phyloP scores from a whole-genome alignment of 2,888 invertebrate genomes.

The Hirtodrosophila histrioides region DNA sequence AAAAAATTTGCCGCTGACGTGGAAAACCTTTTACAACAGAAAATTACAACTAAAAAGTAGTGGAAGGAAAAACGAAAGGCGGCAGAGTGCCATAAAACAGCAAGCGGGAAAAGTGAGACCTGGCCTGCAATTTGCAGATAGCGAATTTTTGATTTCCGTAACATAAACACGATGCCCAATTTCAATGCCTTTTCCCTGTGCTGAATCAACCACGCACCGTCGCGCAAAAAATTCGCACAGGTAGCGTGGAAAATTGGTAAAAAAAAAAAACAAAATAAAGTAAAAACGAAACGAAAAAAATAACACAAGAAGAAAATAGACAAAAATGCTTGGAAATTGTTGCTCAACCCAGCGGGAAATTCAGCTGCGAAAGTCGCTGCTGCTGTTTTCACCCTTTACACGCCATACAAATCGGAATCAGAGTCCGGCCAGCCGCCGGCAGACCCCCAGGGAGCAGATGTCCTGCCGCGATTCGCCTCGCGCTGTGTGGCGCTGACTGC shows the following conservation, averaged over 20 bases:
- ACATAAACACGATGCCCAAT: conserved; percentile 70
- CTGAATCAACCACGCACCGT: conserved; percentile 55
- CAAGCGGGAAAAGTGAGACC: conserved; percentile 61
- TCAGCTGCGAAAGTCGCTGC: conserved; percentile 40
- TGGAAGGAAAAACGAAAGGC: conserved; percentile 39
- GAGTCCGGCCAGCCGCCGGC: conserved; percentile 32
- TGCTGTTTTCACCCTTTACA: conserved; percentile 70
- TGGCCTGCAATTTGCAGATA: conserved; percentile 76
- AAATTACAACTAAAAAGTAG: conserved; percentile 20
- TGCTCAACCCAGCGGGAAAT: conserved; percentile 59
- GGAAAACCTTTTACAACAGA: conserved; percentile 59
- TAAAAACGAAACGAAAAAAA: conserved; percentile 17
- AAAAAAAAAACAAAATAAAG: conserved; percentile 42
- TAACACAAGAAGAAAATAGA: conserved; percentile 29
- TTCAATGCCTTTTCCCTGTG: conserved; percentile 12
- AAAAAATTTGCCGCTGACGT: conserved; percentile 66
- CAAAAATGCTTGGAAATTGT: conserved; percentile 40
- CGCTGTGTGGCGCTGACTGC: conserved; percentile 44
- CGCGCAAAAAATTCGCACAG: conserved; percentile 79
- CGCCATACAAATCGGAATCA: conserved; percentile 61
- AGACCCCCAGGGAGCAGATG: conserved; percentile 63
- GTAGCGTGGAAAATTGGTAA: conserved; percentile 80
- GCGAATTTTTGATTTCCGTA: conserved; percentile 77
- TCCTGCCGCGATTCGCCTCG: conserved; percentile 61
- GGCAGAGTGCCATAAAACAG: conserved; percentile 69